phyloP scores from a whole-genome alignment of 2,113 vertebrate species.

The Microtus ochrogaster region DNA sequence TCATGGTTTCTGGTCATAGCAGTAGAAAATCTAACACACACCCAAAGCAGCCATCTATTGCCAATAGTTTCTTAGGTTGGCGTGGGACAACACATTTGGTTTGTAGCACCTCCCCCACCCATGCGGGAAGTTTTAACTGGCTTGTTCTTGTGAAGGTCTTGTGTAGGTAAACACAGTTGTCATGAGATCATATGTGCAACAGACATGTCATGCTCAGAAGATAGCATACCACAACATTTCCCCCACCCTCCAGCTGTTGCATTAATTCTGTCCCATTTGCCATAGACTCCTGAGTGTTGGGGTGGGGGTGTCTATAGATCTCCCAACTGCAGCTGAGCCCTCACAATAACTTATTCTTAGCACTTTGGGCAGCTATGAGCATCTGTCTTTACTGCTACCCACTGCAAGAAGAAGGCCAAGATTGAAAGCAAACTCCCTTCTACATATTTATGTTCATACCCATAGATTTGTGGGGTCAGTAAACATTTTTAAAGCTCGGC shows the following conservation, averaged over 20 bases:
- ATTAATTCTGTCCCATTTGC: too few relatives aligned
- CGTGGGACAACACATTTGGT: neutral
- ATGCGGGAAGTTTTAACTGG: neutral
- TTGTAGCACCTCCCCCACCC: neutral
- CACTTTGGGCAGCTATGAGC: too few relatives aligned
- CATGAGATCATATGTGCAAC: too few relatives aligned
- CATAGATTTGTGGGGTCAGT: neutral
- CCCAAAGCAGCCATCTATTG: neutral
- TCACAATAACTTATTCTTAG: neutral
- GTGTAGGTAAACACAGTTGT: too few relatives aligned
- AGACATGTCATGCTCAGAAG: neutral
- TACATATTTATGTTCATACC: neutral
- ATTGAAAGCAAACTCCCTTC: neutral
- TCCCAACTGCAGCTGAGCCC: neutral
- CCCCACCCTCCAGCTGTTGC: too few relatives aligned
- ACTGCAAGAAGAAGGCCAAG: neutral
- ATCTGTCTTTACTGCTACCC: neutral
- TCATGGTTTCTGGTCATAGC: neutral
- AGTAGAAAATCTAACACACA: neutral
- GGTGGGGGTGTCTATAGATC: too few relatives aligned
- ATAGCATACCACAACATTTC: neutral
- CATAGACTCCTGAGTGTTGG: neutral
- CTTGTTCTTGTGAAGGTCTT: neutral
- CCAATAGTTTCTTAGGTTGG: neutral
- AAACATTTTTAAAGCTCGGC: slow-evolving; percentile 4